These are phyloP conservation scores for Gandaritis pyraliata DNA, from an alignment of 2,888 invertebrate species.

Conservation along the genomic window DNA sequence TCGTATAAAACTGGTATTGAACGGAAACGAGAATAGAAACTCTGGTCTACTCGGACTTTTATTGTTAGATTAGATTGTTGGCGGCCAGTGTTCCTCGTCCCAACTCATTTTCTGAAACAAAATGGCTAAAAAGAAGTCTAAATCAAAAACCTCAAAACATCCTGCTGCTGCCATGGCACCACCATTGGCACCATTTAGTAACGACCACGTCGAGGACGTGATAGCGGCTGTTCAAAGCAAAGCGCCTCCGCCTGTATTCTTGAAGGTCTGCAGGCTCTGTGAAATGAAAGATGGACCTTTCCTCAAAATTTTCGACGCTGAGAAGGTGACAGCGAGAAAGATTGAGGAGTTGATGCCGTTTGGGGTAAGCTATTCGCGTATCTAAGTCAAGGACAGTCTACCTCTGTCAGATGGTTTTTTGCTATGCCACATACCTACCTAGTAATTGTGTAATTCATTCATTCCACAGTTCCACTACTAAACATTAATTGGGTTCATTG, in stretches of 20 bases:
- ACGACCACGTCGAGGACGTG: slow-evolving; percentile 44
- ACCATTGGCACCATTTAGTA: slow-evolving; percentile 9
- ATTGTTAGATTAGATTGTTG: too few relatives aligned
- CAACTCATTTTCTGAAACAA: slow-evolving; percentile 39
- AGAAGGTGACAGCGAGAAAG: slow-evolving; percentile 72
- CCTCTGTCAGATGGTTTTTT: not conserved
- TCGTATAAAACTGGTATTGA: not conserved
- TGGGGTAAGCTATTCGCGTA: slow-evolving; percentile 58
- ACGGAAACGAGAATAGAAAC: not conserved
- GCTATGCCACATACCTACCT: not conserved
- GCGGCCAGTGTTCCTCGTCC: slow-evolving; percentile 19
- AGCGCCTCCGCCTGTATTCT: slow-evolving; percentile 52
- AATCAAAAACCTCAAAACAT: slow-evolving; percentile 51
- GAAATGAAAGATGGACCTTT: slow-evolving; percentile 79
- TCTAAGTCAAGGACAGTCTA: slow-evolving; percentile 1
- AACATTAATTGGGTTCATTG: too few relatives aligned
- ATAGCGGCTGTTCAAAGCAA: slow-evolving; percentile 56
- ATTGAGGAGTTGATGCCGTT: slow-evolving; percentile 77
- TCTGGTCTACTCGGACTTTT: slow-evolving; percentile 3
- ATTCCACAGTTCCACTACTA: too few relatives aligned
- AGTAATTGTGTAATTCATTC: too few relatives aligned
- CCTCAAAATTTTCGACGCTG: slow-evolving; percentile 76
- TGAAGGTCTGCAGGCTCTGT: slow-evolving; percentile 77
- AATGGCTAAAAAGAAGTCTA: slow-evolving; percentile 68
- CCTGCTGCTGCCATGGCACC: slow-evolving; percentile 27